Base-by-base conservation (phyloP, 2,113 vertebrate genomes). In the Podocnemis expansa region DNA sequence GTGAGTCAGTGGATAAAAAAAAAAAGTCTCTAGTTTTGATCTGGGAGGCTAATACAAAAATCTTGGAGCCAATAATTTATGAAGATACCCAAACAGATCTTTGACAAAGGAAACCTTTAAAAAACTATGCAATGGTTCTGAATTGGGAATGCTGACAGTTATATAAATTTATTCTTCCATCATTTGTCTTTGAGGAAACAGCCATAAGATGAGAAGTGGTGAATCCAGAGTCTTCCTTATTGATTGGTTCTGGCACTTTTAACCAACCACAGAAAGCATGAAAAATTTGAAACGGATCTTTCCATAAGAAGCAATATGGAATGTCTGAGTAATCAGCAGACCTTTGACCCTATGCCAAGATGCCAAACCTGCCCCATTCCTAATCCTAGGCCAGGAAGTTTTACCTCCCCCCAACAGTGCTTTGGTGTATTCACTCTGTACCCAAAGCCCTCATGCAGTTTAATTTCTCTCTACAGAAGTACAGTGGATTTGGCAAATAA, bases 371-470 rank as follows among this genome's bases (percentile, higher is more conserved):
- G 63, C 63, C 17, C 34, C 16, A 38, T 22, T 38, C 63, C 63
- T 38, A 38, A 38, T 10, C 19, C 2, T 38, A 70, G 63, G 34
- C 63, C n/a, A 70, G n/a, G 9, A 10, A 16, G 2, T 70, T 34
- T 38, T 67, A 67, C 63, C 63, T n/a, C 22, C 19, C 63, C 19
- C n/a, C 34, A 70, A 38, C 63, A 22, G n/a, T 70, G 2, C 73
- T 55, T 34, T 82, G 84, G 70, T 51, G 84, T 85, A 92, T 41
- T 63, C 29, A 85, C 45, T 8, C 24, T 58, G 45, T 38, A 38
- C 47, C 87, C 56, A 76, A 0, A 63, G 80, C 34, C 63, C 19
- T 3, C 52, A 82, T 19, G 29, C 9, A 0, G 0, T 14, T 19
- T 29, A 45, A 73, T 80, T 92, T 73, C 25, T 8, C 27, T 49